Percentiles rank a stretch among this genome's conserved stretches.
Evolutionary conservation across 2,113 vertebrate species (phyloP).

Genomic region (Bubo scandiacus): DNA sequence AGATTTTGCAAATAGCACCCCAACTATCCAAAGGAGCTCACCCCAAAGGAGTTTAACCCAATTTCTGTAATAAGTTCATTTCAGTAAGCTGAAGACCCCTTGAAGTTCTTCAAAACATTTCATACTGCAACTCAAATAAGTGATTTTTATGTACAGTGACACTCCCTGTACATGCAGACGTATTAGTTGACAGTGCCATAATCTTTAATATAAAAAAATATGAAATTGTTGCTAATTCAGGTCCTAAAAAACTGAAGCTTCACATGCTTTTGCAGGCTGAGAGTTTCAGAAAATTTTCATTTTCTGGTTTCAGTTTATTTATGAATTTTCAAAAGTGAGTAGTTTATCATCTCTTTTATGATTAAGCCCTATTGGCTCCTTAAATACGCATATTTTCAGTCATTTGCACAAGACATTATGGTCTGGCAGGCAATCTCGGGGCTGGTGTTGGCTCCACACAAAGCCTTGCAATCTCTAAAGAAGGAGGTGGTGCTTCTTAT

Average conservation of each 20-base stretch:
- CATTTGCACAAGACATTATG: neutral
- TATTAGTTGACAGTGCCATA: neutral
- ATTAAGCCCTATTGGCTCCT: neutral
- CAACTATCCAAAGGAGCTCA: neutral
- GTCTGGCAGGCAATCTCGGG: neutral
- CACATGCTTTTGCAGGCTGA: neutral
- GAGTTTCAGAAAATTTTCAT: neutral
- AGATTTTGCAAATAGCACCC: neutral
- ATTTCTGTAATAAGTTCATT: neutral
- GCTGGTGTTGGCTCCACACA: neutral
- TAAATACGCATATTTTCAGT: neutral
- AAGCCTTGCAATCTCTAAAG: neutral
- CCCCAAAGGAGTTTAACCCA: neutral
- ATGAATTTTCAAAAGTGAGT: neutral
- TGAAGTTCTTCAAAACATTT: neutral
- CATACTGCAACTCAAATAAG: neutral
- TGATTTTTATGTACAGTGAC: neutral
- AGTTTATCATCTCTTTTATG: neutral
- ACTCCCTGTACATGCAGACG: neutral
- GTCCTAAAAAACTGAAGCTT: neutral
- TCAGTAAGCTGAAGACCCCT: neutral
- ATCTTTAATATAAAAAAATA: neutral
- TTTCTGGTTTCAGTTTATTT: neutral
- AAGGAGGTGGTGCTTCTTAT: neutral
- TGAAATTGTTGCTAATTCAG: neutral